Conservation (phyloP, 2,113 vertebrate species). For the Mesitornis unicolor region DNA sequence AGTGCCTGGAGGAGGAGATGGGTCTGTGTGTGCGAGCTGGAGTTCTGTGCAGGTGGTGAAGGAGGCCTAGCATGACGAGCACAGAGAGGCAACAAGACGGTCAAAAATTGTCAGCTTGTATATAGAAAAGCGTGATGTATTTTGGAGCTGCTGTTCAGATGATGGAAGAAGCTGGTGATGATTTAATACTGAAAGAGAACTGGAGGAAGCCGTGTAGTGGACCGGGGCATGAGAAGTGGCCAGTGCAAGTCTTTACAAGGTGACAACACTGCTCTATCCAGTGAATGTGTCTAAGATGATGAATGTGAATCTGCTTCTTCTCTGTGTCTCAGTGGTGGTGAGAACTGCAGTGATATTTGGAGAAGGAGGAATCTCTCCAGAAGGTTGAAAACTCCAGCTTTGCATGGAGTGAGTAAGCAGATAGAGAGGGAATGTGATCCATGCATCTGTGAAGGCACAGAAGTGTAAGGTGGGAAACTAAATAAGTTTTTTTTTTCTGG, state of each 20-base stretch:
- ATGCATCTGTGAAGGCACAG: not conserved
- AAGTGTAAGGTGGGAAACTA: not conserved
- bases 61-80: not conserved
- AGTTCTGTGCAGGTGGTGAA: not conserved
- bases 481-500: too few relatives aligned
- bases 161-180: not conserved
- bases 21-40: not conserved
- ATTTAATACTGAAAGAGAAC: not conserved
- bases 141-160: not conserved
- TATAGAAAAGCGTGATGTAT: not conserved
- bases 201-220: not conserved
- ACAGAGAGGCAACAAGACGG: not conserved
- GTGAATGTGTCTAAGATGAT: not conserved
- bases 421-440: not conserved
- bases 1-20: not conserved
- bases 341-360: not conserved
- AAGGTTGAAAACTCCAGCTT: not conserved
- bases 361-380: not conserved
- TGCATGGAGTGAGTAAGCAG: not conserved
- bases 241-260: accelerated
- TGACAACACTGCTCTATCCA: not conserved
- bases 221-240: not conserved
- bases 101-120: not conserved
- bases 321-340: not conserved
- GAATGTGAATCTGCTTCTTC: not conserved